Evolutionary conservation across 1,140 invertebrate genomes (phyloP).

Genomic region (Hylaeus anthracinus): DNA sequence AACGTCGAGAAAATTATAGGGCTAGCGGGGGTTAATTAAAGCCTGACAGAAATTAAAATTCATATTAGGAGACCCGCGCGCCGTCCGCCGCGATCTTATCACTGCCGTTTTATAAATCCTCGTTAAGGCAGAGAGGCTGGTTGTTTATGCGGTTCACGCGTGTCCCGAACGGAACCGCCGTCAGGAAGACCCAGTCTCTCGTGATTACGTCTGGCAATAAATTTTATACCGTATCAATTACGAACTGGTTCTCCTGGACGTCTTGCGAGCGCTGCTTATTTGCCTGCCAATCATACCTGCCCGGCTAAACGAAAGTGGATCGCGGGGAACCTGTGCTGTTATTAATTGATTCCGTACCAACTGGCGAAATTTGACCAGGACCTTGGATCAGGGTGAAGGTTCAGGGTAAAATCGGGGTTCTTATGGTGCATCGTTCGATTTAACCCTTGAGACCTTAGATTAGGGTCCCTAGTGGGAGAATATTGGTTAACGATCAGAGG

Average conservation of each 20-base stretch:
- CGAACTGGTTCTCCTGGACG: background rate
- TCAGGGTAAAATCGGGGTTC: too few species aligned
- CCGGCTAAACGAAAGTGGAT: background rate
- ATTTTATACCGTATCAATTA: conserved; percentile 27
- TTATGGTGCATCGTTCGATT: too few species aligned
- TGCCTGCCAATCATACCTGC: background rate
- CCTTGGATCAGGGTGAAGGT: too few species aligned
- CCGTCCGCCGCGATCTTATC: conserved; percentile 49
- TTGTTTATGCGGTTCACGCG: conserved; percentile 39
- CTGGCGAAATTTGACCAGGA: too few species aligned
- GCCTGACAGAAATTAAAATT: conserved; percentile 63
- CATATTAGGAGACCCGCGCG: conserved; percentile 40
- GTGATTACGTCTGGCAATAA: background rate
- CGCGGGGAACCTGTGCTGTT: background rate
- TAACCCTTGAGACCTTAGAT: too few species aligned
- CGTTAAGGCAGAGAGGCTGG: conserved; percentile 13
- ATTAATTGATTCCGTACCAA: conserved; percentile 32
- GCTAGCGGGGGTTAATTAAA: conserved; percentile 58
- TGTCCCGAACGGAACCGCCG: background rate
- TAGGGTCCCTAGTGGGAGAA: too few species aligned
- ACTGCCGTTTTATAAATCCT: conserved; percentile 54
- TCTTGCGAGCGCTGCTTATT: background rate
- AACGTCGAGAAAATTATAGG: conserved; percentile 62
- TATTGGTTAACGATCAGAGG: too few species aligned
- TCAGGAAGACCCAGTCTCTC: conserved; percentile 7